Conservation (phyloP, 2,113 vertebrate species). For the Zapus hudsonius region DNA sequence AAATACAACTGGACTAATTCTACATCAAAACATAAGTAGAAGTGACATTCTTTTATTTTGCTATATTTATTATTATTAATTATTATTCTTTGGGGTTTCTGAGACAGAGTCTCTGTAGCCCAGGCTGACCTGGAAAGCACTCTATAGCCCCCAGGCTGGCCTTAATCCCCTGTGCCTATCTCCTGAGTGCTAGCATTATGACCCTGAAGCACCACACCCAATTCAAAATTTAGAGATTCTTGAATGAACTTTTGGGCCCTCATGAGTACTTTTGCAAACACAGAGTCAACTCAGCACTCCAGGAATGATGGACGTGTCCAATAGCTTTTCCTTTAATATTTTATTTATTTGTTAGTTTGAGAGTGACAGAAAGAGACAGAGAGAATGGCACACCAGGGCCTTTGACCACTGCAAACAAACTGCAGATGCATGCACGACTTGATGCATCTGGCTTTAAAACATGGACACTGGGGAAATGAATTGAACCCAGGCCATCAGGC, state of each 20-base stretch:
- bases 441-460: too few relatives aligned
- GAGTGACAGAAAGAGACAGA: too few relatives aligned
- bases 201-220: not conserved
- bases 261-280: not conserved
- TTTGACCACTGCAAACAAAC: too few relatives aligned
- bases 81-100: not conserved
- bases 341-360: too few relatives aligned
- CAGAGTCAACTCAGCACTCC: rapidly evolving
- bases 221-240: not conserved
- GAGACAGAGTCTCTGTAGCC: not conserved
- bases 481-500: too few relatives aligned
- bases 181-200: not conserved
- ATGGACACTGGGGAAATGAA: too few relatives aligned
- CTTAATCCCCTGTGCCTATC: not conserved
- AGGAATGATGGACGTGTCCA: not conserved
- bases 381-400: too few relatives aligned
- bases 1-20: not conserved
- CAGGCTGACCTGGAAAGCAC: not conserved
- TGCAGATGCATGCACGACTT: too few relatives aligned
- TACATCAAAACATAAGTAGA: not conserved
- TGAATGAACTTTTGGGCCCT: not conserved
- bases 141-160: not conserved
- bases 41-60: not conserved
- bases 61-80: not conserved
- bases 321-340: too few relatives aligned